These are phyloP conservation scores for Mesocricetus auratus DNA, from an alignment of 2,113 vertebrate genomes.

Conservation along the genomic window DNA sequence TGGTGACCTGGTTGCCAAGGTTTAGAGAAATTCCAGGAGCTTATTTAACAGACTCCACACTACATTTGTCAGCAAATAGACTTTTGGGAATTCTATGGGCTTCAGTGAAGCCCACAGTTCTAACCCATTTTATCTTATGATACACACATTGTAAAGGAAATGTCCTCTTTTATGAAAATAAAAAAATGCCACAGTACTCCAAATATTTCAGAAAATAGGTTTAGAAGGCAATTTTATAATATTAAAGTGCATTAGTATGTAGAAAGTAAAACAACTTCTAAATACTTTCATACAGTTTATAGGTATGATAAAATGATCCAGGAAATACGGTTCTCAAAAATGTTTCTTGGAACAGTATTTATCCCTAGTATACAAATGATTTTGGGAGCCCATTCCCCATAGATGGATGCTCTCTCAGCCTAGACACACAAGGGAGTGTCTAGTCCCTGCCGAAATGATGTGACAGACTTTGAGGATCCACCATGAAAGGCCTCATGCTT, in stretches of 20 bases:
- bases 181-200: neutral
- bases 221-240: conserved; percentile 39
- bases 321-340: neutral
- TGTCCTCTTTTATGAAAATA: neutral
- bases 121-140: conserved; percentile 12
- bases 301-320: conserved; percentile 1
- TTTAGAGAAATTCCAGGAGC: conserved; percentile 27
- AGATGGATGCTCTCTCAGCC: too few relatives aligned
- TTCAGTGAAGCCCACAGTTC: conserved; percentile 9
- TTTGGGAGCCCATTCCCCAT: too few relatives aligned
- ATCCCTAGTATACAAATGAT: too few relatives aligned
- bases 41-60: conserved; percentile 46
- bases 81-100: neutral
- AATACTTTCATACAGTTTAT: conserved; percentile 11
- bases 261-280: conserved; percentile 36
- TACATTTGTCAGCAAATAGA: conserved; percentile 54
- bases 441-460: too few relatives aligned
- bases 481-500: too few relatives aligned
- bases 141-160: neutral
- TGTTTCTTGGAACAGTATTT: too few relatives aligned
- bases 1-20: conserved; percentile 34
- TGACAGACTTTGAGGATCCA: too few relatives aligned
- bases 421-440: too few relatives aligned
- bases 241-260: conserved; percentile 1
- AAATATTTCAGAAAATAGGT: conserved; percentile 21